Evolutionary conservation across 2,113 vertebrate species (phyloP), one percentile per base, ranked within the genome.

Genomic region (Chionodraco myersi): DNA sequence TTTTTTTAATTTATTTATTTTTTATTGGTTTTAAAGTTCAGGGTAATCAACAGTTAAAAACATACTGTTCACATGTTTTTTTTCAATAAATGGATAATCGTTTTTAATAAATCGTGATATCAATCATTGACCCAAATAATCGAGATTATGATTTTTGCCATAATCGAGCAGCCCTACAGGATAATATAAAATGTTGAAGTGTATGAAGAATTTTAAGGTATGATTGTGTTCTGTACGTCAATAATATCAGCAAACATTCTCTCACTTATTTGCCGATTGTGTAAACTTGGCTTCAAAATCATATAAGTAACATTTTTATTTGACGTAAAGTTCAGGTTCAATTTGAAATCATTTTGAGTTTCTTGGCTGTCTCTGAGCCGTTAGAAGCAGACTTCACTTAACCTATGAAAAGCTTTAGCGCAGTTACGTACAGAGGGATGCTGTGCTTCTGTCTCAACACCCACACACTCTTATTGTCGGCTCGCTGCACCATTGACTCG

Each of bases 381-480:
- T 53, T 52, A 26, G 65, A 79, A 11, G 64, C 68, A 68, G 81
- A 54, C 26, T 56, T 56, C 30, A 74, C 53, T 90, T 75, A 73
- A 84, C 75, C 65, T 76, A 54, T 63, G 53, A 86, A 83, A 83
- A 75, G 75, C 62, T 78, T 74, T 14, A 63, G 59, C 52, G 12
- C 26, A 34, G 57, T 21, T 61, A 73, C 79, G 90, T 47, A 72
- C 70, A 80, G 58, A 82, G 70, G 30, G 73, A 86, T 77, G 77
- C 69, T 68, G 68, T 54, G 66, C 44, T 56, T 83, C 54, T 81
- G 73, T 86, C 75, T 83, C 47, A 62, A 83, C 87, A 63, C 89
- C 86, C 86, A 90, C 91, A 63, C 81, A 44, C 79, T 69, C 86
- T 76, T 78, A 80, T 87, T 91, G 82, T 85, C 85, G 21, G n/a